Evolutionary conservation across 2,797 vertebrate species (phyloP).

Genomic region (Silurus aristotelis): DNA sequence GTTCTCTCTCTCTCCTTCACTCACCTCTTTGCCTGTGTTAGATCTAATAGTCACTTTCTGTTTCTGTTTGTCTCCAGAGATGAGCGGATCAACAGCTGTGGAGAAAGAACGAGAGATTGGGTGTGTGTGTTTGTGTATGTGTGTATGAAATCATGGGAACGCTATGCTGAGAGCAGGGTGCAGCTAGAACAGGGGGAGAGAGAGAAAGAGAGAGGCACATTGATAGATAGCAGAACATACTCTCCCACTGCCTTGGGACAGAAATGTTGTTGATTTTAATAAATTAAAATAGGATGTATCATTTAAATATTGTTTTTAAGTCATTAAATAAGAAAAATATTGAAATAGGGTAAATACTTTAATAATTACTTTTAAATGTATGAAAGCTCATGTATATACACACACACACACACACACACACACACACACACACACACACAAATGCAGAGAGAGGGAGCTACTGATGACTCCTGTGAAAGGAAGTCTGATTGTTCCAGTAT

Average conservation of each 20-base stretch:
- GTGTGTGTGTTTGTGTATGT: slow-evolving; percentile 9
- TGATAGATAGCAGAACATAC: slow-evolving; percentile 45
- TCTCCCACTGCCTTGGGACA: slow-evolving; percentile 10
- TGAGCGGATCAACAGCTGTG: slow-evolving; percentile 49
- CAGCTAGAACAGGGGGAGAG: slow-evolving; percentile 54
- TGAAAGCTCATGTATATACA: not conserved
- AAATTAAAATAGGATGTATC: not conserved
- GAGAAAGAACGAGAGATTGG: slow-evolving; percentile 13
- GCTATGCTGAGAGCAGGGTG: slow-evolving; percentile 42
- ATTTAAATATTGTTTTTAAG: not conserved
- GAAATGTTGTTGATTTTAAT: not conserved
- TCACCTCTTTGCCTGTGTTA: not conserved
- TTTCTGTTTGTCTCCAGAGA: slow-evolving; percentile 30
- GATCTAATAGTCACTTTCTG: slow-evolving; percentile 30
- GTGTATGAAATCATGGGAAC: slow-evolving; percentile 58
- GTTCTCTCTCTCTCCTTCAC: not conserved
- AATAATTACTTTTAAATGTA: not conserved
- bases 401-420: not conserved
- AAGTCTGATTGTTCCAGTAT: slow-evolving; percentile 48
- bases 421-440: slow-evolving; percentile 9
- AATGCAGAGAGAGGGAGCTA: not conserved
- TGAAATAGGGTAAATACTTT: not conserved
- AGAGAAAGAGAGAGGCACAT: slow-evolving; percentile 12
- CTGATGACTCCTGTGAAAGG: slow-evolving; percentile 32
- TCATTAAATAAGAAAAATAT: not conserved